Percentiles rank a stretch among this genome's conserved stretches.
Evolutionary conservation across 1,140 invertebrate species (phyloP).

Genomic region (Lasioglossum albipes): DNA sequence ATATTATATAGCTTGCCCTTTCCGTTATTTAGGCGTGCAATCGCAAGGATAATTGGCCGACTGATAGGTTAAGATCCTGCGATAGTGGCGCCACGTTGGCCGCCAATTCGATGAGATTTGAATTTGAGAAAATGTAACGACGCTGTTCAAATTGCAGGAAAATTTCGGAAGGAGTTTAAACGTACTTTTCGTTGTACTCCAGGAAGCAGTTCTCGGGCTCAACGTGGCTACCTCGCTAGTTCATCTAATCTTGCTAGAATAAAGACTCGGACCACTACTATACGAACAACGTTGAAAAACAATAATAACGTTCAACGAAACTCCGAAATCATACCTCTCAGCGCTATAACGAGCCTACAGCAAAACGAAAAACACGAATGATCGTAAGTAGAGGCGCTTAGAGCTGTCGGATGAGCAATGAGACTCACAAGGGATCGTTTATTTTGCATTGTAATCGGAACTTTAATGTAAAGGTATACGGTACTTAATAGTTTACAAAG

Average conservation of each 20-base stretch:
- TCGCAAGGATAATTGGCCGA: no score
- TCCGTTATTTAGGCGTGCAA: neutral
- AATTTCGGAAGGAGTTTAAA: conserved; percentile 84
- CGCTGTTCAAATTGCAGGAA: conserved; percentile 79
- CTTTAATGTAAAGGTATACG: conserved; percentile 18
- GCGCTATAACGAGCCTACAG: conserved; percentile 45
- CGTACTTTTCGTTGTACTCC: conserved; percentile 81
- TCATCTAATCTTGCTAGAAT: conserved; percentile 35
- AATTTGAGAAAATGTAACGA: neutral
- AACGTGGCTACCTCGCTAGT: conserved; percentile 57
- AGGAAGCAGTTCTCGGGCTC: conserved; percentile 16
- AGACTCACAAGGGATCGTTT: conserved; percentile 15
- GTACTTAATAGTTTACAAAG: conserved; percentile 7
- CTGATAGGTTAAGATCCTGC: no score
- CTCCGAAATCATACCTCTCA: conserved; percentile 69
- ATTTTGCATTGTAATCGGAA: conserved; percentile 17
- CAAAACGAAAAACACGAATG: conserved; percentile 57
- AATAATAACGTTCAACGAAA: conserved; percentile 66
- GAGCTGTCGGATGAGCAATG: neutral
- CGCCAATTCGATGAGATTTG: no score
- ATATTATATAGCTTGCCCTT: conserved; percentile 50
- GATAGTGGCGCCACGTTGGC: no score
- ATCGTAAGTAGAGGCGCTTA: neutral
- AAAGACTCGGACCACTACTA: conserved; percentile 55
- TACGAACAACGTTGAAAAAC: conserved; percentile 57